Evolutionary conservation across 2,888 invertebrate genomes (phyloP).

Genomic region (Caenorhabditis angaria): DNA sequence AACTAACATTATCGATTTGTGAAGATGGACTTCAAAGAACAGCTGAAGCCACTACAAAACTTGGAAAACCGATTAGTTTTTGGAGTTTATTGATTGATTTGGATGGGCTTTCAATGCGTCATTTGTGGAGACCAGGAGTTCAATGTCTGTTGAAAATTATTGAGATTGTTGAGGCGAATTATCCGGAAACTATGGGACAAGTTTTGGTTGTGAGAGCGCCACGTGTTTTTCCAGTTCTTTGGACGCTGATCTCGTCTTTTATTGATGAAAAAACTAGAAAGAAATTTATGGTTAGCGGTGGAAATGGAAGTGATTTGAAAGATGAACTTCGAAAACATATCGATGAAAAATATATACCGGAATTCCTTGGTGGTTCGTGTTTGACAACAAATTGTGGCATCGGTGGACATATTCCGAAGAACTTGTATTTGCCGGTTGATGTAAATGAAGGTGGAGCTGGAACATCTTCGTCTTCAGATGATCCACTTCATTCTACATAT

Average conservation of each 20-base stretch:
- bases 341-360: slow-evolving; percentile 85
- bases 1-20: slow-evolving; percentile 80
- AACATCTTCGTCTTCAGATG: slow-evolving; percentile 71
- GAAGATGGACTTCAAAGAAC: slow-evolving; percentile 89
- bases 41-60: slow-evolving; percentile 84
- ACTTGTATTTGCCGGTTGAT: slow-evolving; percentile 81
- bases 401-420: slow-evolving; percentile 89
- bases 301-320: slow-evolving; percentile 77
- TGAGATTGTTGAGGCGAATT: slow-evolving; percentile 79
- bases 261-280: slow-evolving; percentile 89
- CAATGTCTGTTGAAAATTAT: slow-evolving; percentile 79
- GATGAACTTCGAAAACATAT: slow-evolving; percentile 83
- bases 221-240: slow-evolving; percentile 90
- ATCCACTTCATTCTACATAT: slow-evolving; percentile 74
- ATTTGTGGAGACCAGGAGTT: slow-evolving; percentile 92
- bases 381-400: slow-evolving; percentile 73
- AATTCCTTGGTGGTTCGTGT: slow-evolving; percentile 83
- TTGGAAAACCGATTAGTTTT: slow-evolving; percentile 82
- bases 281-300: slow-evolving; percentile 80
- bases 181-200: slow-evolving; percentile 73
- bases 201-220: slow-evolving; percentile 90
- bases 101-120: slow-evolving; percentile 92
- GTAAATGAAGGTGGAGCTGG: slow-evolving; percentile 73
- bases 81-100: slow-evolving; percentile 91
- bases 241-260: slow-evolving; percentile 93